Conservation (phyloP, 2,888 invertebrate species). For the Sturmia bella region DNA sequence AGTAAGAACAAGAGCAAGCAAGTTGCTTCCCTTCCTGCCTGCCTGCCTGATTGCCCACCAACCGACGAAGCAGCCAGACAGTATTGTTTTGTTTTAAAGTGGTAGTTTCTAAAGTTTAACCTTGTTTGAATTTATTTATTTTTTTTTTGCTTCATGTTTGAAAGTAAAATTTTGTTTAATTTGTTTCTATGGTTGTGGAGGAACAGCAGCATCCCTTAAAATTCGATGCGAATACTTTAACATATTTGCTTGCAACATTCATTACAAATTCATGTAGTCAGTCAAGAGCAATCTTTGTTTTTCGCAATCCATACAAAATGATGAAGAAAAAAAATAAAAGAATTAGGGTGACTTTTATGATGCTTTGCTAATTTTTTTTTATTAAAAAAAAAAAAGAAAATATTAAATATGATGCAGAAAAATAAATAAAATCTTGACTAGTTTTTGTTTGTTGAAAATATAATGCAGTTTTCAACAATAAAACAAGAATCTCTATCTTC, state of each 20-base stretch:
- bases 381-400: slow-evolving; percentile 10
- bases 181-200: slow-evolving; percentile 63
- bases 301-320: slow-evolving; percentile 20
- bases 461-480: slow-evolving; percentile 51
- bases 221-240: slow-evolving; percentile 31
- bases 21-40: background rate
- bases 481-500: slow-evolving; percentile 30
- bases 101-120: slow-evolving; percentile 69
- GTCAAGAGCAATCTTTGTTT: slow-evolving; percentile 9
- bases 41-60: slow-evolving; percentile 27
- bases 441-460: slow-evolving; percentile 29
- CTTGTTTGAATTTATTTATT: slow-evolving; percentile 59
- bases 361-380: slow-evolving; percentile 50
- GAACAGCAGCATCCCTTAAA: slow-evolving; percentile 68
- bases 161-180: slow-evolving; percentile 64
- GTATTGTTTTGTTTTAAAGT: slow-evolving; percentile 67
- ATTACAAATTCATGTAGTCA: slow-evolving; percentile 19
- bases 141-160: slow-evolving; percentile 5
- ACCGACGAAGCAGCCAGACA: slow-evolving; percentile 59
- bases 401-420: slow-evolving; percentile 18
- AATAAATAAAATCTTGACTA: slow-evolving; percentile 9
- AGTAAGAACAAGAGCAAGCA: too few relatives aligned
- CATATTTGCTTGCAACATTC: slow-evolving; percentile 34
- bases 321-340: too few relatives aligned
- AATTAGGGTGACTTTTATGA: slow-evolving; percentile 59